Evolutionary conservation across 1,140 invertebrate species (phyloP).

Genomic region (Drosophila burlai): DNA sequence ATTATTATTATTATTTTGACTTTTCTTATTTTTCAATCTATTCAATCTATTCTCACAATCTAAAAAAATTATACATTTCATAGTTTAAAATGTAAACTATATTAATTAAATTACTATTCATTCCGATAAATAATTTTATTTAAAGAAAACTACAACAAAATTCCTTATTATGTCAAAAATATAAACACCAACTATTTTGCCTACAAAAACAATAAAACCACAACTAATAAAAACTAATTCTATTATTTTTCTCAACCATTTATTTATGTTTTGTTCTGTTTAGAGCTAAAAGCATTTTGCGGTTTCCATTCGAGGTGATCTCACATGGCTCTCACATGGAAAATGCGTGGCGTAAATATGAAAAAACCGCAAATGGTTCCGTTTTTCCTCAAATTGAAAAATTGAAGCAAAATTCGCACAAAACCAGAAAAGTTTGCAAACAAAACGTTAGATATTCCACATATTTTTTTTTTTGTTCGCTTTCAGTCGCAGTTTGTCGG

Average conservation of each 20-base stretch:
- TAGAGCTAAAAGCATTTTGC: constrained; percentile 19
- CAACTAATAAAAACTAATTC: neutral
- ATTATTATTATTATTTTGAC: too few species aligned
- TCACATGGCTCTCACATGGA: constrained; percentile 38
- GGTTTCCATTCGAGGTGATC: constrained; percentile 42
- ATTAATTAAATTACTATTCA: neutral
- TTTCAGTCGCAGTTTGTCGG: constrained; percentile 10
- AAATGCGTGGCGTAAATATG: constrained; percentile 20
- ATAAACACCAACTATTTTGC: neutral
- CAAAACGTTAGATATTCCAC: constrained; percentile 33
- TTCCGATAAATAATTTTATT: too few species aligned
- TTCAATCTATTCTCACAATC: too few species aligned
- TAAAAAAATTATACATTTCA: too few species aligned
- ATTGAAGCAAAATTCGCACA: constrained; percentile 23
- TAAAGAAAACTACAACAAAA: too few species aligned
- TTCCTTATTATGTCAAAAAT: neutral
- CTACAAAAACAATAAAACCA: neutral
- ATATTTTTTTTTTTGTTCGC: constrained; percentile 11
- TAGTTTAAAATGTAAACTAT: too few species aligned
- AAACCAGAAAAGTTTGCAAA: constrained; percentile 32
- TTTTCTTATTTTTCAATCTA: too few species aligned
- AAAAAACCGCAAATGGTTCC: constrained; percentile 51
- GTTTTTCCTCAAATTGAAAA: constrained; percentile 55
- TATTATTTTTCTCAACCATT: constrained; percentile 4
- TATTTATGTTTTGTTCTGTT: constrained; percentile 28